Conservation (phyloP, 2,113 vertebrate genomes). For the Crocuta crocuta region DNA sequence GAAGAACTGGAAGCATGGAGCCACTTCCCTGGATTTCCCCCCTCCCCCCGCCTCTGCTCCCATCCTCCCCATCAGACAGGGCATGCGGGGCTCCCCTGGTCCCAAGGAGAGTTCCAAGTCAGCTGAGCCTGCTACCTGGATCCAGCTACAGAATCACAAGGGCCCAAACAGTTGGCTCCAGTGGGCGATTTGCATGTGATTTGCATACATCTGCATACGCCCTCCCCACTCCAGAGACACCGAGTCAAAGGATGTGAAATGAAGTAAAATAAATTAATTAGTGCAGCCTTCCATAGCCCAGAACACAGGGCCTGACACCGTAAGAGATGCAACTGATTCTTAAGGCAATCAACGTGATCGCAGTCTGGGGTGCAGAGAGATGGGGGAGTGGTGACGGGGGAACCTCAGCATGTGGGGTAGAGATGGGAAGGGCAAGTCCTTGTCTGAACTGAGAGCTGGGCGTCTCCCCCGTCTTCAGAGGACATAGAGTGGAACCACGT, state of each 20-base stretch:
- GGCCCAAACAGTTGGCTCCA: slow-evolving; percentile 59
- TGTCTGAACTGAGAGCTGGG: not conserved
- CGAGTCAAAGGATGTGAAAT: slow-evolving; percentile 73
- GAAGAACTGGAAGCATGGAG: not conserved
- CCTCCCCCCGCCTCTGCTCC: rapidly evolving
- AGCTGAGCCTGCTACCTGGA: not conserved
- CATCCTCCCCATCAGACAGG: not conserved
- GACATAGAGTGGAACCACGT: rapidly evolving
- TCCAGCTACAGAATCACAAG: slow-evolving; percentile 65
- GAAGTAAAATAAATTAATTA: slow-evolving; percentile 81
- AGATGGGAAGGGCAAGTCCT: not conserved
- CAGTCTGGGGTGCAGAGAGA: not conserved
- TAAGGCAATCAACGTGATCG: not conserved
- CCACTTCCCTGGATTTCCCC: not conserved
- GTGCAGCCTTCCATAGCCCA: slow-evolving; percentile 53
- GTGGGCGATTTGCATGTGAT: slow-evolving; percentile 67
- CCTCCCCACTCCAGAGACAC: slow-evolving; percentile 15
- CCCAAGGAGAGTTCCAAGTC: slow-evolving; percentile 4
- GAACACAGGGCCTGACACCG: not conserved
- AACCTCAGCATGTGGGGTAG: rapidly evolving
- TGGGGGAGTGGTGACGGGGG: rapidly evolving
- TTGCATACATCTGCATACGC: slow-evolving; percentile 78
- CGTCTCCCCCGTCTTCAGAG: not conserved
- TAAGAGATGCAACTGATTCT: slow-evolving; percentile 24
- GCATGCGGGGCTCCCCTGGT: not conserved